Percentiles rank a stretch among this genome's conserved stretches.
phyloP scores from a whole-genome alignment of 2,888 invertebrate genomes.

The Ormyrus rosae region DNA sequence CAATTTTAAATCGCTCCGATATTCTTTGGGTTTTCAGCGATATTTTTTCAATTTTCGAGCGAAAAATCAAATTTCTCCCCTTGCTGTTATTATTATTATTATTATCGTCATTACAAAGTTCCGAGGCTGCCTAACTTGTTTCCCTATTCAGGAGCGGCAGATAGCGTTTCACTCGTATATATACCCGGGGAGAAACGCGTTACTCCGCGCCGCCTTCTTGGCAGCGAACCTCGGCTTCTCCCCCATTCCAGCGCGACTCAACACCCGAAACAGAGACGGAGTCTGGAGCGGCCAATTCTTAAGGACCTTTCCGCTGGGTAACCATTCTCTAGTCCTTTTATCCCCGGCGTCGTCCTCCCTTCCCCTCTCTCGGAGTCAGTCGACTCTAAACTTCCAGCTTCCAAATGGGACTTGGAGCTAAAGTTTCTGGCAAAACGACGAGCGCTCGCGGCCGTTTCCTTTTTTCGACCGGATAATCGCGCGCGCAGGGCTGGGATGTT shows the following conservation, averaged over 20 bases:
- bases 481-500: not conserved
- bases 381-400: conserved; percentile 1
- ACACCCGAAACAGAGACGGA: not conserved
- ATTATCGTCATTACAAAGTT: too few relatives aligned
- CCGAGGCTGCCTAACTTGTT: not conserved
- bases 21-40: not conserved
- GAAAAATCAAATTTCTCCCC: too few relatives aligned
- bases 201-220: conserved; percentile 16
- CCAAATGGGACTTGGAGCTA: conserved; percentile 18
- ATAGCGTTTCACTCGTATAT: not conserved
- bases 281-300: conserved; percentile 33
- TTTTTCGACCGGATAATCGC: conserved; percentile 7
- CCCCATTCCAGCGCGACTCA: not conserved
- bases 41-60: too few relatives aligned
- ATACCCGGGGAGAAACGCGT: conserved; percentile 2
- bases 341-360: not conserved
- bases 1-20: conserved; percentile 32
- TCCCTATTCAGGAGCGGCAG: conserved; percentile 1
- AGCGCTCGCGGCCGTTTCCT: not conserved
- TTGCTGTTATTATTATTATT: too few relatives aligned
- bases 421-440: conserved; percentile 43
- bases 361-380: not conserved
- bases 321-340: conserved; percentile 34
- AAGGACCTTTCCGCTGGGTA: conserved; percentile 31
- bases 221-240: conserved; percentile 23